Conservation (phyloP, 2,113 vertebrate genomes). For the Vimba vimba region DNA sequence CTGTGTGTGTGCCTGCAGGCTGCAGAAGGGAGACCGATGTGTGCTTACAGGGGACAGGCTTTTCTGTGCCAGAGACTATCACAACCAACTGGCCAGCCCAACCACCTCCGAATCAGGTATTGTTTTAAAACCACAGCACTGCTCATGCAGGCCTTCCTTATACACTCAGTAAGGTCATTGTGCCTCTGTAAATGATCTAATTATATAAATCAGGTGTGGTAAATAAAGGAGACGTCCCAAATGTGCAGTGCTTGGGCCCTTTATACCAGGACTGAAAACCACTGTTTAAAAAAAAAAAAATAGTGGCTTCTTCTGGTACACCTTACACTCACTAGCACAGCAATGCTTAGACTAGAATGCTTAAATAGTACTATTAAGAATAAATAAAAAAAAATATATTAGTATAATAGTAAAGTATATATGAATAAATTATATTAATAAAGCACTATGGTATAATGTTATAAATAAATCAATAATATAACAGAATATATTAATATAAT, state of each 20-base stretch:
- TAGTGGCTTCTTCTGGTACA: not conserved
- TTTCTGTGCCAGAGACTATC: conserved; percentile 91
- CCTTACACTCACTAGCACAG: not conserved
- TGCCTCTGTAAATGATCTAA: not conserved
- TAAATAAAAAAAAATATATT: too few species aligned
- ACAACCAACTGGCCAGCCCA: conserved; percentile 86
- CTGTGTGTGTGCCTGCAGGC: conserved; percentile 87
- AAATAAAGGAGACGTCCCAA: not conserved
- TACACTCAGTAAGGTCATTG: not conserved
- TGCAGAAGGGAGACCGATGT: conserved; percentile 93
- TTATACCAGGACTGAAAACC: not conserved
- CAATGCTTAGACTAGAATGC: not conserved
- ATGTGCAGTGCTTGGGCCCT: not conserved
- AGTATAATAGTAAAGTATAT: not conserved
- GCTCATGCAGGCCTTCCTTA: not conserved
- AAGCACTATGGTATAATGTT: not conserved
- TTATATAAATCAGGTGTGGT: not conserved
- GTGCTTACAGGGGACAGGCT: conserved; percentile 92
- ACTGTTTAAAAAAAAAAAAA: not conserved
- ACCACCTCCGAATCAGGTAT: conserved; percentile 90
- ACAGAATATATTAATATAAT: not conserved
- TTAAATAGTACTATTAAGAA: not conserved
- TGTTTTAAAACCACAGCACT: conserved; percentile 23
- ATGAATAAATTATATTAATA: not conserved
- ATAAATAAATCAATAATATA: not conserved